A percentile compares a stretch with the other conserved stretches of the same genome.
phyloP scores from a whole-genome alignment of 92 coral and sea anemone species.

The Chrysogorgia sp. region DNA sequence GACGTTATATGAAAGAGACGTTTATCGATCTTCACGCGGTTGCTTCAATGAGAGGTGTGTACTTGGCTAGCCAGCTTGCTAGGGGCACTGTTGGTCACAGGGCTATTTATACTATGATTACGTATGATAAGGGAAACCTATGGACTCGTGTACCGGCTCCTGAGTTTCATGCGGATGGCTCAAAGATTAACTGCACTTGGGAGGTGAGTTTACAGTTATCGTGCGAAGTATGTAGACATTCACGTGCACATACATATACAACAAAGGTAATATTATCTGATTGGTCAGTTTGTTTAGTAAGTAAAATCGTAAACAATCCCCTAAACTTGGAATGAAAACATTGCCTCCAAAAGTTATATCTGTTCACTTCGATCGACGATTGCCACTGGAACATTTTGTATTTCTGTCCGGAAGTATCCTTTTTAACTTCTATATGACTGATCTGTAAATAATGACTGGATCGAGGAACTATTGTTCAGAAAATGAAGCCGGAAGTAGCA shows the following conservation, averaged over 20 bases:
- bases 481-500: no score
- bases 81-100: slow-evolving; percentile 72
- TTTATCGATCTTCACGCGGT: slow-evolving; percentile 95
- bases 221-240: neutral
- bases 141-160: slow-evolving; percentile 80
- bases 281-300: neutral
- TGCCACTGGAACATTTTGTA: no score
- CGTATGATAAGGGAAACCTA: slow-evolving; percentile 86
- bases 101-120: slow-evolving; percentile 65
- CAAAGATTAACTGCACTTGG: slow-evolving; percentile 68
- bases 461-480: no score
- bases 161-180: slow-evolving; percentile 57
- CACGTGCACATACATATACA: neutral
- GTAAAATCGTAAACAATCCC: neutral
- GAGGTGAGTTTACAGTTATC: slow-evolving; percentile 43
- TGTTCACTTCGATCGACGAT: no score
- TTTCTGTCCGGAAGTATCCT: no score
- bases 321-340: no score
- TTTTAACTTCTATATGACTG: no score
- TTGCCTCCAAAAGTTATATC: no score
- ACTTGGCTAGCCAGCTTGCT: slow-evolving; percentile 85
- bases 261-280: neutral
- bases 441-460: no score
- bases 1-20: slow-evolving; percentile 72
- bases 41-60: slow-evolving; percentile 83